Conservation (phyloP, 2,797 vertebrate species). For the Premnoplex brunnescens region DNA sequence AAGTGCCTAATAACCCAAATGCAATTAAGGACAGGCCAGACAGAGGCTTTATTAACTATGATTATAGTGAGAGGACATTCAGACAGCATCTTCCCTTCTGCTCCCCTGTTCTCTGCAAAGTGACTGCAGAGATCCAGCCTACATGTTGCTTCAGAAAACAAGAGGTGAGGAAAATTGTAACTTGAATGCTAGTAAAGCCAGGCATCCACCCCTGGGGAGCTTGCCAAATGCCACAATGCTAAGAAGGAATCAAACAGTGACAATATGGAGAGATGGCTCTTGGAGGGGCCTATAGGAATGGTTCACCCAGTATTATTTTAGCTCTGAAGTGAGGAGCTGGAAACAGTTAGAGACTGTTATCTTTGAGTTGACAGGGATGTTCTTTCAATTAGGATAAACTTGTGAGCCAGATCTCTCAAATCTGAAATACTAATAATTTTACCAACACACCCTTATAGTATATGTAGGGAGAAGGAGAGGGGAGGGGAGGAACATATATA, state of each 20-base stretch:
- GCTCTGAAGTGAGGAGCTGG: not conserved
- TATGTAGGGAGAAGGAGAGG: rapidly evolving
- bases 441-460: not conserved
- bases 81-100: not conserved
- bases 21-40: not conserved
- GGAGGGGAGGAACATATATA: rapidly evolving
- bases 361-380: not conserved
- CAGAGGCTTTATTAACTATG: not conserved
- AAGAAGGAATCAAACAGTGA: not conserved
- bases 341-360: not conserved
- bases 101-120: not conserved
- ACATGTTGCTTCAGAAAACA: not conserved
- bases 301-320: not conserved
- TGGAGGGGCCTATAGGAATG: not conserved
- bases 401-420: not conserved
- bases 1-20: not conserved
- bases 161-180: not conserved
- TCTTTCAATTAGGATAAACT: not conserved
- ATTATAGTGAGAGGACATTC: not conserved
- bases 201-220: not conserved
- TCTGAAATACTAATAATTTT: not conserved
- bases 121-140: not conserved
- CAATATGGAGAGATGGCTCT: not conserved
- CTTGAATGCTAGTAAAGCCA: not conserved
- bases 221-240: not conserved